Evolutionary conservation across 2,113 vertebrate species (phyloP).

Genomic region (Marmota flaviventris): DNA sequence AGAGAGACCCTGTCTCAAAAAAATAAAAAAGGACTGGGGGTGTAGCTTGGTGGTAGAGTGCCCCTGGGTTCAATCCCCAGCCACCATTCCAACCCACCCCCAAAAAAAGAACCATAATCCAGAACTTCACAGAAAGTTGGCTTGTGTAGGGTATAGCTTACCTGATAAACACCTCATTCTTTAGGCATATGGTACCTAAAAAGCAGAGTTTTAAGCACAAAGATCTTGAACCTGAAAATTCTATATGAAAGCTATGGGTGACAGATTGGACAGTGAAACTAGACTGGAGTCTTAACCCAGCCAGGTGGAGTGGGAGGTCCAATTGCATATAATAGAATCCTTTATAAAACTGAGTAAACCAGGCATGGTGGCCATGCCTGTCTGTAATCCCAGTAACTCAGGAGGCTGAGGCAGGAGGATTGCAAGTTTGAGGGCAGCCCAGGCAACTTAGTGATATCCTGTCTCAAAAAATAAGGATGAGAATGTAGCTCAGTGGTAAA

Average conservation of each 20-base stretch:
- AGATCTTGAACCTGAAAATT: constrained; percentile 1
- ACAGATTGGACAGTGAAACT: neutral
- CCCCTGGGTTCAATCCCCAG: too few species aligned
- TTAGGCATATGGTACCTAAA: neutral
- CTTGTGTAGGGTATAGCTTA: neutral
- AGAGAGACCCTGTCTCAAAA: too few species aligned
- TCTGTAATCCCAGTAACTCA: too few species aligned
- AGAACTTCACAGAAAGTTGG: neutral
- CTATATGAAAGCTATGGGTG: neutral
- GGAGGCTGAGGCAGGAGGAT: too few species aligned
- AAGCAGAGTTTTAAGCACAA: constrained; percentile 16
- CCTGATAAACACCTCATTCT: neutral
- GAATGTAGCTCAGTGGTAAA: too few species aligned
- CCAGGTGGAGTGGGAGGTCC: neutral
- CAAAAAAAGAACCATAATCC: neutral
- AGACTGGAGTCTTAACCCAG: neutral
- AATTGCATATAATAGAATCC: neutral
- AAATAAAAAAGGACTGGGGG: too few species aligned
- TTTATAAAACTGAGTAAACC: neutral
- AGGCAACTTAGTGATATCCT: too few species aligned
- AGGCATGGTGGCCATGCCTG: too few species aligned
- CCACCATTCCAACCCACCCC: too few species aligned
- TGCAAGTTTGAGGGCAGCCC: too few species aligned
- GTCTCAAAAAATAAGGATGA: too few species aligned
- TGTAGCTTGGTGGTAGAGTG: too few species aligned